Conservation (phyloP, 1,140 invertebrate genomes). For the Papilio aristodemus region DNA sequence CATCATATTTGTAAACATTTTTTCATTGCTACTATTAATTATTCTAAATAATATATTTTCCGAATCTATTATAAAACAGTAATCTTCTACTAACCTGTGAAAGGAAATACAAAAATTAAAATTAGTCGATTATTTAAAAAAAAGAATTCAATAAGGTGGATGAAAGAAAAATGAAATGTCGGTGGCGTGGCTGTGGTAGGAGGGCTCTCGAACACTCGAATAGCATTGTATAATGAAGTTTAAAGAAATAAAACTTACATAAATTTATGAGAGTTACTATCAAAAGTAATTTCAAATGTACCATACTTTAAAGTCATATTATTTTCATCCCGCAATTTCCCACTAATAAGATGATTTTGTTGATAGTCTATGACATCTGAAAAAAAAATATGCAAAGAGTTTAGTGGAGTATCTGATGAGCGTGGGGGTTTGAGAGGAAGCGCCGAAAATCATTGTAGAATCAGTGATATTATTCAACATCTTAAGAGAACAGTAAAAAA, state of each 20-base stretch:
- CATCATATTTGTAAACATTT: neutral
- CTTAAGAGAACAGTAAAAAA: too few relatives aligned
- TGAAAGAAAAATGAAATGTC: too few relatives aligned
- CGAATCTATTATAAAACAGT: conserved; percentile 39
- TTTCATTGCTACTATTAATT: neutral
- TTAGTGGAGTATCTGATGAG: too few relatives aligned
- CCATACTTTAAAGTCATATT: neutral
- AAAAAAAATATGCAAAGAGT: too few relatives aligned
- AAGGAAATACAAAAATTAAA: too few relatives aligned
- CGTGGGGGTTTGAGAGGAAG: too few relatives aligned
- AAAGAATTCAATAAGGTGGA: neutral
- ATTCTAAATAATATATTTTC: conserved; percentile 35
- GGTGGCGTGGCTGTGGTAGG: too few relatives aligned
- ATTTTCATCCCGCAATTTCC: neutral
- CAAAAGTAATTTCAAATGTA: neutral
- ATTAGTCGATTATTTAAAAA: too few relatives aligned
- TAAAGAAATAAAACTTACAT: conserved; percentile 1
- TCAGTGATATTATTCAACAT: too few relatives aligned
- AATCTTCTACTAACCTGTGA: conserved; percentile 39
- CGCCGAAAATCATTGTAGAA: too few relatives aligned
- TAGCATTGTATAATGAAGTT: too few relatives aligned
- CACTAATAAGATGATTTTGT: neutral
- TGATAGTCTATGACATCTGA: neutral
- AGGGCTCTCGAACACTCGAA: too few relatives aligned
- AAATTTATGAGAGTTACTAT: neutral